Percentiles rank a stretch among this genome's conserved stretches.
phyloP scores from a whole-genome alignment of 2,113 vertebrate genomes.

The Marmota monax region DNA sequence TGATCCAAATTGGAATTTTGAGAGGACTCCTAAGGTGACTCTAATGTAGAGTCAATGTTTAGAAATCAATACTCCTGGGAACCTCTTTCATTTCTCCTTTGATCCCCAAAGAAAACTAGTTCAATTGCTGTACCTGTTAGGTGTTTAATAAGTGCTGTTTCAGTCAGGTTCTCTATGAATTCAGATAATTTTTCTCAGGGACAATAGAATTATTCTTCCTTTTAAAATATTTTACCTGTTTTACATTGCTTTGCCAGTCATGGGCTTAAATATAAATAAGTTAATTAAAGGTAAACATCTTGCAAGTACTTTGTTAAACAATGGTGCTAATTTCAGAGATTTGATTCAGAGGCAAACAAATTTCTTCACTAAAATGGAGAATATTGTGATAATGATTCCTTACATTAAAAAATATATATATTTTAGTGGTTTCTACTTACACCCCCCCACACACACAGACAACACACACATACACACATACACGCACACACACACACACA shows the following conservation, averaged over 20 bases:
- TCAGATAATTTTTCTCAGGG: conserved; percentile 1
- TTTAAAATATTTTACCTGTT: neutral
- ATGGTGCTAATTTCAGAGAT: neutral
- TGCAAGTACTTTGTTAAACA: neutral
- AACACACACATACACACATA: neutral
- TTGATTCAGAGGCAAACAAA: neutral
- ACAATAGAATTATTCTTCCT: neutral
- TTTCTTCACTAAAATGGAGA: neutral
- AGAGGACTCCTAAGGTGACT: neutral
- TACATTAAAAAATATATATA: neutral
- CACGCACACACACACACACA: neutral
- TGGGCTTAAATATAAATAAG: neutral
- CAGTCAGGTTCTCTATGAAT: neutral
- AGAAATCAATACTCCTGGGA: neutral
- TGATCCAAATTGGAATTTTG: neutral
- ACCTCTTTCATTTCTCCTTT: neutral
- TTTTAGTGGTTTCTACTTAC: neutral
- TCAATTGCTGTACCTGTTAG: neutral
- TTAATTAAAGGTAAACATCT: neutral
- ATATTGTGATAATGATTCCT: neutral
- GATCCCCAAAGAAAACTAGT: neutral
- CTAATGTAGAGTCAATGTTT: neutral
- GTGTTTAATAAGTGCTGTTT: neutral
- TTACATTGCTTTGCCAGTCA: neutral
- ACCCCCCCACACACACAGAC: neutral